Evolutionary conservation across 1,140 invertebrate genomes (phyloP).

Genomic region (Doryteuthis pealeii): DNA sequence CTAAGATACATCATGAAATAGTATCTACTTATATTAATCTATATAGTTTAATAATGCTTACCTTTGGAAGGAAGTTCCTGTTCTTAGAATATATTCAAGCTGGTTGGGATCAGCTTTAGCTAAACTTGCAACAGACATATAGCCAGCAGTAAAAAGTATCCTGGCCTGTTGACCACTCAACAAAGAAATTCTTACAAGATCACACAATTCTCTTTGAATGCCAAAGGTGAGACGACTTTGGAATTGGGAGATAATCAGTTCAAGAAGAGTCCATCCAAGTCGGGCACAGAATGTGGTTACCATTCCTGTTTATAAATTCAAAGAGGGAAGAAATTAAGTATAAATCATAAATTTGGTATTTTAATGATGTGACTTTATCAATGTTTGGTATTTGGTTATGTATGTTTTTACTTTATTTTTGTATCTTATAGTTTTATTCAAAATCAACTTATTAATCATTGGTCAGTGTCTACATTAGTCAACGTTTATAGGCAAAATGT

Average conservation of each 20-base stretch:
- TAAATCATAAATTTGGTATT: too few relatives aligned
- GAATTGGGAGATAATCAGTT: conserved; percentile 88
- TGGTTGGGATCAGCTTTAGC: conserved; percentile 70
- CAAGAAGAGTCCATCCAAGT: conserved; percentile 89
- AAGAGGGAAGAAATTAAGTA: too few relatives aligned
- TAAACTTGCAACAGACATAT: conserved; percentile 76
- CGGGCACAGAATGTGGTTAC: conserved; percentile 88
- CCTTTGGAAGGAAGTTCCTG: conserved; percentile 75
- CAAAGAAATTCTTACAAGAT: conserved; percentile 82
- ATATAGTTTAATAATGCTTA: too few relatives aligned
- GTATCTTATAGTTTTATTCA: too few relatives aligned
- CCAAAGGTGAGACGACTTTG: conserved; percentile 93
- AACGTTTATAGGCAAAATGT: too few relatives aligned
- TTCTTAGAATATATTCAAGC: conserved; percentile 77
- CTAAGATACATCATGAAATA: too few relatives aligned
- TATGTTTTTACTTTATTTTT: too few relatives aligned
- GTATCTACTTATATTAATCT: too few relatives aligned
- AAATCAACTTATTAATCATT: too few relatives aligned
- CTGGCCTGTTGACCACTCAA: conserved; percentile 85
- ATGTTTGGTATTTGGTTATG: too few relatives aligned
- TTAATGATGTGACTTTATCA: too few relatives aligned
- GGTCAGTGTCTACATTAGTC: too few relatives aligned
- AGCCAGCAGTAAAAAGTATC: conserved; percentile 81
- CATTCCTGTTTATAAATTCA: conserved; percentile 69
- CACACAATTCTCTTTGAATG: conserved; percentile 86